These are phyloP conservation scores for Cirrhinus mrigala DNA, from an alignment of 2,797 vertebrate species.

Conservation along the genomic window DNA sequence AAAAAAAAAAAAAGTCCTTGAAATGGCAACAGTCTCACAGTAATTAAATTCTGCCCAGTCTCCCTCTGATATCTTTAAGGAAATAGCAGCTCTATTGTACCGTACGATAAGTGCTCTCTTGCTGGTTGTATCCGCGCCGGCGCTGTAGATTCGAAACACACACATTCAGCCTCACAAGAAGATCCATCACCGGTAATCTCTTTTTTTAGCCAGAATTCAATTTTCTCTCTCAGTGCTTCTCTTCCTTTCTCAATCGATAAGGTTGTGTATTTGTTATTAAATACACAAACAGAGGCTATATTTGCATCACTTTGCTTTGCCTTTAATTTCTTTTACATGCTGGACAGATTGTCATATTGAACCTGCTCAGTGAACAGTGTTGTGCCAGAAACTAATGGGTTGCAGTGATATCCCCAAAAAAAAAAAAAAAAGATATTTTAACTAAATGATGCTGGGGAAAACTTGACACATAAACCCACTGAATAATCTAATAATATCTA, in stretches of 20 bases:
- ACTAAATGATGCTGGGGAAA: background rate
- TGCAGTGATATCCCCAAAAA: background rate
- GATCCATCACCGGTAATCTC: constrained; percentile 63
- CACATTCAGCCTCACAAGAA: constrained; percentile 58
- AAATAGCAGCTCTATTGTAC: constrained; percentile 72
- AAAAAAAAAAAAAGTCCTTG: constrained; percentile 77
- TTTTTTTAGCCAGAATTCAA: constrained; percentile 62
- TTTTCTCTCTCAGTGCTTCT: constrained; percentile 60
- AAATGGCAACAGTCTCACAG: constrained; percentile 81
- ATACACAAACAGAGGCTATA: constrained; percentile 49
- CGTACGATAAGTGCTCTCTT: constrained; percentile 66
- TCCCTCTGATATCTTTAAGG: constrained; percentile 74
- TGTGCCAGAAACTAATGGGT: constrained; percentile 27
- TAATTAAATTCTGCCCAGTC: constrained; percentile 84
- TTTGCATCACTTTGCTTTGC: constrained; percentile 57
- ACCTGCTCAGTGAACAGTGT: constrained; percentile 31
- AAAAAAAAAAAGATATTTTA: background rate
- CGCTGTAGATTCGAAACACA: constrained; percentile 46
- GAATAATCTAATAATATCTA: no score
- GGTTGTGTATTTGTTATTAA: constrained; percentile 61
- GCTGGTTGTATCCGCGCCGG: constrained; percentile 58
- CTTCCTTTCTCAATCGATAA: constrained; percentile 55
- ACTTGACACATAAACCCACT: no score
- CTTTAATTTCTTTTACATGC: constrained; percentile 52
- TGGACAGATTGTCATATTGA: constrained; percentile 35